A percentile compares a stretch with the other conserved stretches of the same genome.
phyloP scores from a whole-genome alignment of 1,140 invertebrate species.

The Drosophila eugracilis region DNA sequence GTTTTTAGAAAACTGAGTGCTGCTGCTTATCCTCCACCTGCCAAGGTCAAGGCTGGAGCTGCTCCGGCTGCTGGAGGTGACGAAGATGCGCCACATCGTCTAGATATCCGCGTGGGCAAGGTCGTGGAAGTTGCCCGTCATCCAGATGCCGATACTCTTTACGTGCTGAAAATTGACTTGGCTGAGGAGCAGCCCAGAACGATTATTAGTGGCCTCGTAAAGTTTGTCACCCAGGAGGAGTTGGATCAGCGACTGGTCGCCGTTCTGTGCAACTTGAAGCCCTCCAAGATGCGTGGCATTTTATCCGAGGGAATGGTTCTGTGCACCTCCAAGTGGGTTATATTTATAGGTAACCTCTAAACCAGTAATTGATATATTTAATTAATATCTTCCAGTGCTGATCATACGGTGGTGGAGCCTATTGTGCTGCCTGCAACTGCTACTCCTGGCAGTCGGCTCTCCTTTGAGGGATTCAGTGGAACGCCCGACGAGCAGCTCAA shows the following conservation, averaged over 20 bases:
- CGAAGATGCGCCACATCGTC: slow-evolving; percentile 89
- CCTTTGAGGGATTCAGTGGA: slow-evolving; percentile 92
- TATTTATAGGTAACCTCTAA: fast-evolving
- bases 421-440: slow-evolving; percentile 90
- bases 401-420: slow-evolving; percentile 93
- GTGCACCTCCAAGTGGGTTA: slow-evolving; percentile 92
- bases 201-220: slow-evolving; percentile 95
- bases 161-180: slow-evolving; percentile 96
- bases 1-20: slow-evolving; percentile 85
- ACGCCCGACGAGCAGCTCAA: slow-evolving; percentile 93
- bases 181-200: slow-evolving; percentile 89
- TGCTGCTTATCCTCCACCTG: slow-evolving; percentile 92
- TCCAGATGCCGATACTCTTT: slow-evolving; percentile 97
- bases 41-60: slow-evolving; percentile 86
- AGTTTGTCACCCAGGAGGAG: slow-evolving; percentile 94
- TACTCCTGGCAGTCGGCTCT: slow-evolving; percentile 92
- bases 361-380: background rate
- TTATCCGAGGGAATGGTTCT: slow-evolving; percentile 96
- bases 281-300: slow-evolving; percentile 96
- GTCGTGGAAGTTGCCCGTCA: slow-evolving; percentile 96
- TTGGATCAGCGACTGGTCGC: slow-evolving; percentile 94
- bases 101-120: slow-evolving; percentile 97
- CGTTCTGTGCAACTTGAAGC: slow-evolving; percentile 96
- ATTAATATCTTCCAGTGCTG: slow-evolving; percentile 86
- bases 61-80: slow-evolving; percentile 85